A percentile compares a stretch with the other conserved stretches of the same genome.
phyloP scores from a whole-genome alignment of 2,113 vertebrate species.

The Psilopsiagon aurifrons region DNA sequence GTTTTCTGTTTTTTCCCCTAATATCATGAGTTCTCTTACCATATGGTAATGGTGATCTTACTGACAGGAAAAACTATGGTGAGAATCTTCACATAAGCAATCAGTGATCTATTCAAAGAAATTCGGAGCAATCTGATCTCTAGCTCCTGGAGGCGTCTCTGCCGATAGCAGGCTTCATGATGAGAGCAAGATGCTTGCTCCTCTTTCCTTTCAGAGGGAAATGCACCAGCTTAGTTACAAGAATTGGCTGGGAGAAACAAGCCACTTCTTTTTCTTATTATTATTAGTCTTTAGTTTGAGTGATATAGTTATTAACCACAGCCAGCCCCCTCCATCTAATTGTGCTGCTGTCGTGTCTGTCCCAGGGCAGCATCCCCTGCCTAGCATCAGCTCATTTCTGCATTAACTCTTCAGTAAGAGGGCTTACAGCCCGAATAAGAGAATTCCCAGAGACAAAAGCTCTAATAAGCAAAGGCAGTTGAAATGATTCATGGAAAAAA shows the following conservation, averaged over 20 bases:
- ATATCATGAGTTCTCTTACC: neutral
- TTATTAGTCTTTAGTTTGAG: neutral
- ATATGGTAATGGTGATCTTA: rapidly evolving
- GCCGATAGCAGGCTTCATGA: neutral
- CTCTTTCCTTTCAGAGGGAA: neutral
- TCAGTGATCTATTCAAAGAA: neutral
- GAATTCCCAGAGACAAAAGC: neutral
- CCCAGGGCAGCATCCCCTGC: constrained; percentile 11
- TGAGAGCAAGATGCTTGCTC: neutral
- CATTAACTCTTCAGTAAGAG: neutral
- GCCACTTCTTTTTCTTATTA: neutral
- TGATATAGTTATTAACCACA: neutral
- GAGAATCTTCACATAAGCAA: neutral
- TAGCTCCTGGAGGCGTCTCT: neutral
- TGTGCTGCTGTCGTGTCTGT: neutral
- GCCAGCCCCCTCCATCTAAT: neutral
- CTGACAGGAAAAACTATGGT: neutral
- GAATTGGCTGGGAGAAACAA: neutral
- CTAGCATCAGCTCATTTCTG: neutral
- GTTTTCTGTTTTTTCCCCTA: neutral
- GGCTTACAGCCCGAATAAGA: neutral
- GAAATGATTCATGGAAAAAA: constrained; percentile 3
- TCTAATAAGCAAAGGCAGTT: neutral
- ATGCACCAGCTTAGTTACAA: neutral
- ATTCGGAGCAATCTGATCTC: neutral